Percentiles rank a stretch among this genome's conserved stretches.
Conservation (phyloP, 1,140 invertebrate species). For the Halotydeus destructor region DNA sequence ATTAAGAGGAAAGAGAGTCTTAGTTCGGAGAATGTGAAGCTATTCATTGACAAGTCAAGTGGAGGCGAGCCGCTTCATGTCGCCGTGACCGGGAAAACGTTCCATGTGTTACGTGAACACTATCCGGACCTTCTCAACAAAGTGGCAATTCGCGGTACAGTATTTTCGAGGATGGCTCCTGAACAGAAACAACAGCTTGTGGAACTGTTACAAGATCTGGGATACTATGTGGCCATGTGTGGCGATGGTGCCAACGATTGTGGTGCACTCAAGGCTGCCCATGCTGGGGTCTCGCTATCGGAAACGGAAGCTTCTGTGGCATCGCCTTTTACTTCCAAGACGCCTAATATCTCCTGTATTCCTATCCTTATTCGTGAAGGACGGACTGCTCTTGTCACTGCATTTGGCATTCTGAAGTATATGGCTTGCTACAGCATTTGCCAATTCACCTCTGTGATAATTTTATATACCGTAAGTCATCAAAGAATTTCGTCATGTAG, state of each 20-base stretch:
- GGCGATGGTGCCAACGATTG: conserved; percentile 87
- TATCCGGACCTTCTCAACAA: conserved; percentile 46
- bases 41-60: conserved; percentile 6
- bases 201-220: conserved; percentile 58
- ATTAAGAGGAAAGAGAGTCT: no score
- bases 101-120: conserved; percentile 43
- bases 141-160: conserved; percentile 51
- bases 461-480: conserved; percentile 47
- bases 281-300: conserved; percentile 84
- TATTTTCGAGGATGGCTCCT: conserved; percentile 90
- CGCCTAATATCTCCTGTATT: conserved; percentile 72
- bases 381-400: conserved; percentile 75
- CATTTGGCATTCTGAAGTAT: conserved; percentile 92
- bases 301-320: conserved; percentile 90
- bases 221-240: conserved; percentile 69
- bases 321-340: conserved; percentile 80
- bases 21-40: no score
- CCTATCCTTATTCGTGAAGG: conserved; percentile 71
- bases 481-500: not conserved
- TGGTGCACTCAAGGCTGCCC: conserved; percentile 41
- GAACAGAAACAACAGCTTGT: conserved; percentile 90
- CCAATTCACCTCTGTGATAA: conserved; percentile 77
- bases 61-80: conserved; percentile 51
- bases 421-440: conserved; percentile 87
- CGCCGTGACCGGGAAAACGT: conserved; percentile 52